Percentiles rank a stretch among this genome's conserved stretches.
Conservation (phyloP, 2,888 invertebrate genomes). For the Tuberolachnus salignus region DNA sequence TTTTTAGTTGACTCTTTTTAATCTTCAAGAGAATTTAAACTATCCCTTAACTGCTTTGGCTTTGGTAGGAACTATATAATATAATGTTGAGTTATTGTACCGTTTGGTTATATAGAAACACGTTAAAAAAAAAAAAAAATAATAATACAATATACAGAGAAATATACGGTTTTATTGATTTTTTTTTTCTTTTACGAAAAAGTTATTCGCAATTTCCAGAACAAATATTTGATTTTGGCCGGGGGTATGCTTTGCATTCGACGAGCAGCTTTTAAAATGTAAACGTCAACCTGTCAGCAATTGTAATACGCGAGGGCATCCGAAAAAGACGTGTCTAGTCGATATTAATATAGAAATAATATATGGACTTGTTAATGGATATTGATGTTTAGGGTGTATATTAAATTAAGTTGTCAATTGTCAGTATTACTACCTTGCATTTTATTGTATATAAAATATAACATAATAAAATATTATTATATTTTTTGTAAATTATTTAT, state of each 20-base stretch:
- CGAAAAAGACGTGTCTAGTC: neutral
- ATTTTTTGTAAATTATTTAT: constrained; percentile 40
- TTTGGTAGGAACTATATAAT: no score
- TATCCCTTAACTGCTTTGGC: no score
- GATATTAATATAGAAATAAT: no score
- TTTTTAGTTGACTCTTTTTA: no score
- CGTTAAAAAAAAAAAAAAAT: neutral
- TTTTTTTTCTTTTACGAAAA: neutral
- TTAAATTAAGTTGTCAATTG: no score
- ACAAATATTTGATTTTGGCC: constrained; percentile 1
- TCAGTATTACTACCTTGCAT: constrained; percentile 1
- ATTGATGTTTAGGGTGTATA: constrained; percentile 14
- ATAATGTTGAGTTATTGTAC: neutral
- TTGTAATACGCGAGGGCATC: neutral
- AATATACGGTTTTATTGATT: constrained; percentile 15
- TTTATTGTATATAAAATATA: neutral
- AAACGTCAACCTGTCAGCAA: constrained; percentile 16
- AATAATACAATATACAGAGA: neutral
- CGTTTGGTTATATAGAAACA: neutral
- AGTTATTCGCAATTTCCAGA: constrained; percentile 8
- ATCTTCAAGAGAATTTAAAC: no score
- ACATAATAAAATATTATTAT: constrained; percentile 3
- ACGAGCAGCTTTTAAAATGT: constrained; percentile 7
- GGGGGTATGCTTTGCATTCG: constrained; percentile 2
- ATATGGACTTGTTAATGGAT: neutral